Evolutionary conservation across 2,113 vertebrate species (phyloP), one percentile per base, ranked within the genome.

Genomic region (Manacus vitellinus): DNA sequence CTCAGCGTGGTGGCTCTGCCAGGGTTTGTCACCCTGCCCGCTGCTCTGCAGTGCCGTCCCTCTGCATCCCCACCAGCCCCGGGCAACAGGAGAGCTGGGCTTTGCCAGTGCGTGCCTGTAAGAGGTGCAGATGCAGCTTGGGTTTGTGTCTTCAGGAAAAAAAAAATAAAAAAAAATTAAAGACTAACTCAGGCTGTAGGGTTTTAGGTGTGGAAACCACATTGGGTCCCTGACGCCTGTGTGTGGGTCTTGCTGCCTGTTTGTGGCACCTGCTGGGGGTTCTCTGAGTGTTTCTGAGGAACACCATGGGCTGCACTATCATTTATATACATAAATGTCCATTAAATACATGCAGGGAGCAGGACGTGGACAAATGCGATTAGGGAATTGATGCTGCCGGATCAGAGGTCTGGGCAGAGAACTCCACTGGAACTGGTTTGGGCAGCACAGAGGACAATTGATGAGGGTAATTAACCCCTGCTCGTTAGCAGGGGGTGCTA

Each of bases 201-300:
- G 8, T 30, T 83, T 31, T 14, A 27, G 31, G 77, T 1, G 10
- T 19, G 49, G 44, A 46, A 55, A 46, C 15, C 23, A 39, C 37
- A 12, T 14, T 1, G 8, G 19, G 55, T 47, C 30, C 23, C 22
- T 10, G 0, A 6, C 0, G 1, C 0, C 7, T 15, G 16, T 12
- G 41, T 2, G 28, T 9, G 0, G 6, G 21, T 43, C 13, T 63
- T 14, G 56, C 8, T 2, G 4, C 16, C 28, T 0, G 0, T 4
- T 5, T 21, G 30, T 2, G 37, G 59, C 1, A 0, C 10, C 88
- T 24, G 24, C 39, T 49, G 68, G 58, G 49, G 18, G 10, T 0
- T 49, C 52, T 58, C 35, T 2, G 37, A 14, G 63, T 62, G 4
- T 81, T 82, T 78, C 63, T 77, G 88, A 17, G 89, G 33, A 92